Percentiles rank a stretch among this genome's conserved stretches.
These are phyloP conservation scores for Pollenia amentaria DNA, from an alignment of 2,888 invertebrate species.

Conservation along the genomic window DNA sequence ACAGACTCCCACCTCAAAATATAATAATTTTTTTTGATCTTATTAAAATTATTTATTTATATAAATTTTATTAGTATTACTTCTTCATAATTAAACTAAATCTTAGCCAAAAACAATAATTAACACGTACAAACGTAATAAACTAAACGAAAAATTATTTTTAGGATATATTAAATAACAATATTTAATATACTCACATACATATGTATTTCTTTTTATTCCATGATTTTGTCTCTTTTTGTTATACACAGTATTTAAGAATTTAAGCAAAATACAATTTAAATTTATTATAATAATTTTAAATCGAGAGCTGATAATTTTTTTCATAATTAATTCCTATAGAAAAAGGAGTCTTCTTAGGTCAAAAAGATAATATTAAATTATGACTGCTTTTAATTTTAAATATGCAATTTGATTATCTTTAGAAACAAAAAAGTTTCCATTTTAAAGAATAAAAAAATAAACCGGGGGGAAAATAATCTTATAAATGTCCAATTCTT, in stretches of 20 bases:
- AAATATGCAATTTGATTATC: conserved; percentile 32
- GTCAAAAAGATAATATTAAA: conserved; percentile 14
- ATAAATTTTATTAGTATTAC: conserved; percentile 16
- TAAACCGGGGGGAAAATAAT: neutral
- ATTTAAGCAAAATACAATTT: conserved; percentile 31
- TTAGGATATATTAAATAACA: conserved; percentile 6
- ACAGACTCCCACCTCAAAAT: too few relatives aligned
- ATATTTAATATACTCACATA: too few relatives aligned
- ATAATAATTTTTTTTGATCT: neutral
- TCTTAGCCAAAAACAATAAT: conserved; percentile 64
- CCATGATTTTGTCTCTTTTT: neutral
- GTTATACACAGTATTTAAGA: conserved; percentile 30
- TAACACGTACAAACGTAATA: conserved; percentile 49
- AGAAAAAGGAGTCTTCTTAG: neutral
- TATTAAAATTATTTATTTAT: conserved; percentile 20
- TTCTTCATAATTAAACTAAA: conserved; percentile 63
- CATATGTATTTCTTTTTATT: conserved; percentile 4
- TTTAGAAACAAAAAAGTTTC: conserved; percentile 33
- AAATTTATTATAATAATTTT: neutral
- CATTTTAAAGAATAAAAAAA: conserved; percentile 1
- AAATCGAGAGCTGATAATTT: conserved; percentile 22
- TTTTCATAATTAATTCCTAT: neutral
- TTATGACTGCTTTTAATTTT: conserved; percentile 19
- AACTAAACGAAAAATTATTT: conserved; percentile 37
- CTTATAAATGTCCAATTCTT: conserved; percentile 1